Conservation (phyloP, 2,113 vertebrate species). For the Laterallus jamaicensis region DNA sequence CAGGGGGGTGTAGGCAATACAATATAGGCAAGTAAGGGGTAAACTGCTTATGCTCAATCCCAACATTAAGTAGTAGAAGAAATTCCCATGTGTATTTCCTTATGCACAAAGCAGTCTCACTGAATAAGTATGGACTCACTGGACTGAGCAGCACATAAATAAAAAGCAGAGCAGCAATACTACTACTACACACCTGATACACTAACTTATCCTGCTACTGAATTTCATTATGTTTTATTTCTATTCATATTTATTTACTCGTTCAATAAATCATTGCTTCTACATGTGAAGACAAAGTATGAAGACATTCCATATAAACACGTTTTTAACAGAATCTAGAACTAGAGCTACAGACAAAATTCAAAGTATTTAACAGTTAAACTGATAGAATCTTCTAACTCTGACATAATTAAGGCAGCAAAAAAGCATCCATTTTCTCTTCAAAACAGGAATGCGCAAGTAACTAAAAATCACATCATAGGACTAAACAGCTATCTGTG, state of each 20-base stretch:
- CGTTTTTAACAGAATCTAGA: neutral
- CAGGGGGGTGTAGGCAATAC: neutral
- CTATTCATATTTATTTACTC: constrained; percentile 10
- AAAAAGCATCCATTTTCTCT: neutral
- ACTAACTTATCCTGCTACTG: neutral
- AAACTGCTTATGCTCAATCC: neutral
- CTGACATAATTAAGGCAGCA: neutral
- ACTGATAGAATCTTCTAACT: neutral
- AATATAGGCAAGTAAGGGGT: neutral
- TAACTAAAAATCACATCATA: neutral
- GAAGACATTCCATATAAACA: neutral
- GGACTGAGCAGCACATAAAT: neutral
- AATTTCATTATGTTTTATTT: neutral
- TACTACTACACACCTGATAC: neutral
- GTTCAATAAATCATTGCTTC: neutral
- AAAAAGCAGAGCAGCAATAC: neutral
- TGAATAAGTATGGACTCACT: neutral
- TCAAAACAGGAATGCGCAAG: neutral
- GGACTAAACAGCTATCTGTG: neutral
- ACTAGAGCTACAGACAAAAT: neutral
- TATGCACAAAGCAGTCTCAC: neutral
- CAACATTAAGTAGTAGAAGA: neutral
- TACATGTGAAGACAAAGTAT: constrained; percentile 23
- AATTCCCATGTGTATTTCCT: neutral
- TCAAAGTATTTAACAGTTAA: neutral